These are phyloP conservation scores for Leptosomus discolor DNA, from an alignment of 2,113 vertebrate genomes.

Conservation along the genomic window DNA sequence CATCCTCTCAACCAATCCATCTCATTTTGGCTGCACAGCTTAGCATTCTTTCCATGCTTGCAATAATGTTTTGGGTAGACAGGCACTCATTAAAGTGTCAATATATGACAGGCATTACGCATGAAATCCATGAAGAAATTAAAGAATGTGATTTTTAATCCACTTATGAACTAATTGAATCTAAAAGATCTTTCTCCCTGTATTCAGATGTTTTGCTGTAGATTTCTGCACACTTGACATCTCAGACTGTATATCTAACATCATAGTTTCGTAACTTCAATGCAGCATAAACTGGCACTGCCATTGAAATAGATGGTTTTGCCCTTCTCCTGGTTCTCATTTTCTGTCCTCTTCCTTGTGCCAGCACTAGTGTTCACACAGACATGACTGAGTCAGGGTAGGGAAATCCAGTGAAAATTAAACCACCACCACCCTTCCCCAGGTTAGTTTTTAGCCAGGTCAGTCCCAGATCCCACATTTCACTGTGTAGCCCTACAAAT, in stretches of 20 bases:
- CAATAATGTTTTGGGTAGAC: constrained; percentile 4
- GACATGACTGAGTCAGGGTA: neutral
- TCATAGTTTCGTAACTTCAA: neutral
- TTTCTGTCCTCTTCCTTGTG: neutral
- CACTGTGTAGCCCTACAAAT: neutral
- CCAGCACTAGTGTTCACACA: neutral
- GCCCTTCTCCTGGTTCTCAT: neutral
- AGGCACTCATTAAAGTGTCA: neutral
- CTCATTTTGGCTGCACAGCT: neutral
- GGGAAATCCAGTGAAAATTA: neutral
- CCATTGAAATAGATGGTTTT: neutral
- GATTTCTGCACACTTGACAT: neutral
- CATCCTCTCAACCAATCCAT: neutral
- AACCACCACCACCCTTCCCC: neutral
- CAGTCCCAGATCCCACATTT: neutral
- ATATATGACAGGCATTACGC: neutral
- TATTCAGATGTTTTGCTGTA: neutral
- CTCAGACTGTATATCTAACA: neutral
- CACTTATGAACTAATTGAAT: neutral
- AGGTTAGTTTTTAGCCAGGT: neutral
- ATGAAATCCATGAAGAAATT: neutral
- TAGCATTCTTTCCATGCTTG: neutral
- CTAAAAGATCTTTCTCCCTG: neutral
- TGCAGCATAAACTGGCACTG: neutral
- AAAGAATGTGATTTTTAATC: neutral